Percentiles rank a stretch among this genome's conserved stretches.
phyloP scores from a whole-genome alignment of 2,888 invertebrate genomes.

The Acanthosepion esculentum region DNA sequence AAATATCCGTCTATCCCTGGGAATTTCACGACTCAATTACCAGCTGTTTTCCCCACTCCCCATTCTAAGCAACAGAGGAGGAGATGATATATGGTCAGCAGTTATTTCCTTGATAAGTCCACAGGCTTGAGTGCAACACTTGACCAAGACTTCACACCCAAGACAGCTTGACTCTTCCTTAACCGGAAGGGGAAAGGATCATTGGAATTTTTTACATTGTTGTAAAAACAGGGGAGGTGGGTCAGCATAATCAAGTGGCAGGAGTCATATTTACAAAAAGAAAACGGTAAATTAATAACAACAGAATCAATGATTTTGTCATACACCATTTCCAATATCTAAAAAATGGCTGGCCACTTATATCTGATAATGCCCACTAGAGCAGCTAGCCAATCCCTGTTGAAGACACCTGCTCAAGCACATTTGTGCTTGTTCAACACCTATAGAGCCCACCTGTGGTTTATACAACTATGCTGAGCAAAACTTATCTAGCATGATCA shows the following conservation, averaged over 20 bases:
- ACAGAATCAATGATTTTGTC: too few species aligned
- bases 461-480: too few species aligned
- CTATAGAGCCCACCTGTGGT: too few species aligned
- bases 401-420: too few species aligned
- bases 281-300: too few species aligned
- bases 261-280: not conserved
- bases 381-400: too few species aligned
- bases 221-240: not conserved
- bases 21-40: not conserved
- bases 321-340: too few species aligned
- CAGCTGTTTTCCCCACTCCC: not conserved
- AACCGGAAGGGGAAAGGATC: not conserved
- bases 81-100: not conserved
- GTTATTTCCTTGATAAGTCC: not conserved
- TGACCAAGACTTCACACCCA: not conserved
- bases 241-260: not conserved
- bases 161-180: not conserved
- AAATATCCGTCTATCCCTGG: not conserved
- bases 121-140: not conserved
- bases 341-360: too few species aligned
- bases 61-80: not conserved
- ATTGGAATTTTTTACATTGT: not conserved
- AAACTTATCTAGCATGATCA: too few species aligned
- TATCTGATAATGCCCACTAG: too few species aligned
- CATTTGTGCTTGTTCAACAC: too few species aligned